Percentiles rank a stretch among this genome's conserved stretches.
Evolutionary conservation across 2,888 invertebrate genomes (phyloP).

Genomic region (Pristionchus japonicus): DNA sequence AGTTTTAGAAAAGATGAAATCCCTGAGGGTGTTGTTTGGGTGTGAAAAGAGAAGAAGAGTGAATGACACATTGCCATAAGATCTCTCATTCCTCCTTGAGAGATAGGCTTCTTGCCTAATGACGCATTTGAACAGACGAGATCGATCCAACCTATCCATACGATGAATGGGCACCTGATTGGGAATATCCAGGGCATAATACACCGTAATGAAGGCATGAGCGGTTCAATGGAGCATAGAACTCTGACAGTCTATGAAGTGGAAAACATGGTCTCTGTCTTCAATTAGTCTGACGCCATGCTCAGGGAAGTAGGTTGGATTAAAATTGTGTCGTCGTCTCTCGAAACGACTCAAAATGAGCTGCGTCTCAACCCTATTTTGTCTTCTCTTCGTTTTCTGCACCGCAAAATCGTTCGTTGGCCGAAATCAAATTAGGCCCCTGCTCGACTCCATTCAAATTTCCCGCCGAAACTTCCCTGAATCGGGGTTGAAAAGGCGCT

Average conservation of each 20-base stretch:
- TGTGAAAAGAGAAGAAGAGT: not conserved
- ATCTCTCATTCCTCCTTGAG: not conserved
- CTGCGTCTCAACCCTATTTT: not conserved
- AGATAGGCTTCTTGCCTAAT: not conserved
- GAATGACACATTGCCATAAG: conserved; percentile 42
- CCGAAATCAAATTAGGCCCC: not conserved
- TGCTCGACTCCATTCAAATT: not conserved
- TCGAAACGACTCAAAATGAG: not conserved
- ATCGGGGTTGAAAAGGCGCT: not conserved
- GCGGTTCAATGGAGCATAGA: not conserved
- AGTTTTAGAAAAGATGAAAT: not conserved
- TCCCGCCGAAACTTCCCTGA: not conserved
- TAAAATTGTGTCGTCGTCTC: not conserved
- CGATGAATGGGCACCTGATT: not conserved
- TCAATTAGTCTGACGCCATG: not conserved
- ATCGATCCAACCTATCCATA: not conserved
- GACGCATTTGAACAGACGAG: not conserved
- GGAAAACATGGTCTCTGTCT: not conserved
- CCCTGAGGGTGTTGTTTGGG: conserved; percentile 35
- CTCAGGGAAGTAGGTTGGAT: not conserved
- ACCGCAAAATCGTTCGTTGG: not conserved
- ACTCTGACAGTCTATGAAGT: no score
- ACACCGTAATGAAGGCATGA: not conserved
- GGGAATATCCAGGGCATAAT: not conserved
- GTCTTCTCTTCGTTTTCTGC: not conserved